phyloP scores from a whole-genome alignment of 2,113 vertebrate species.

The Megalops atlanticus region DNA sequence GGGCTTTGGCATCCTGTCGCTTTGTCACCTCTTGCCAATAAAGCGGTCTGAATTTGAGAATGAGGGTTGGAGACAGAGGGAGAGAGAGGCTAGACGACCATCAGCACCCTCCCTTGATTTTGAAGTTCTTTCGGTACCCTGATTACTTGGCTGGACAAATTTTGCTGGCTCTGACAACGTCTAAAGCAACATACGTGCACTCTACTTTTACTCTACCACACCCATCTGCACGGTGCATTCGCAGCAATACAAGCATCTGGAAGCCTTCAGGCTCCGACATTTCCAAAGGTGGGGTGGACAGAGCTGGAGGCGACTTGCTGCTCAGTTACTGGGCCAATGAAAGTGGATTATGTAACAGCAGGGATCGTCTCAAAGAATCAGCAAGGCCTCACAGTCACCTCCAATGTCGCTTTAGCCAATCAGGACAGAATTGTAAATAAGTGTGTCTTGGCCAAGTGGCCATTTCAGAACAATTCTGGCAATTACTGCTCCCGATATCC shows the following conservation, averaged over 20 bases:
- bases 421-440: slow-evolving; percentile 37
- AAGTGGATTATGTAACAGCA: slow-evolving; percentile 34
- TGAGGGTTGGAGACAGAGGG: slow-evolving; percentile 1
- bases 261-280: slow-evolving; percentile 34
- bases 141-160: slow-evolving; percentile 14
- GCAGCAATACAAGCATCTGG: slow-evolving; percentile 28
- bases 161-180: slow-evolving; percentile 31
- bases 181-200: slow-evolving; percentile 18
- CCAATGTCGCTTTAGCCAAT: slow-evolving; percentile 10
- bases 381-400: slow-evolving; percentile 1
- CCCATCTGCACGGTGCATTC: neutral
- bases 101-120: slow-evolving; percentile 5
- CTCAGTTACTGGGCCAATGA: slow-evolving; percentile 14
- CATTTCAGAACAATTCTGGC: slow-evolving; percentile 33
- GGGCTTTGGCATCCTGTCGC: neutral
- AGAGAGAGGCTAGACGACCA: slow-evolving; percentile 18
- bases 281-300: slow-evolving; percentile 26
- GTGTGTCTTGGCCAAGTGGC: slow-evolving; percentile 19
- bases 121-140: slow-evolving; percentile 30
- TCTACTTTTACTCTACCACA: slow-evolving; percentile 2
- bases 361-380: slow-evolving; percentile 5
- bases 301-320: slow-evolving; percentile 37
- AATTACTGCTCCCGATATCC: slow-evolving; percentile 29
- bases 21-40: neutral
- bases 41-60: neutral